Conservation (phyloP, 2,888 invertebrate species). For the Anorthoa munda region DNA sequence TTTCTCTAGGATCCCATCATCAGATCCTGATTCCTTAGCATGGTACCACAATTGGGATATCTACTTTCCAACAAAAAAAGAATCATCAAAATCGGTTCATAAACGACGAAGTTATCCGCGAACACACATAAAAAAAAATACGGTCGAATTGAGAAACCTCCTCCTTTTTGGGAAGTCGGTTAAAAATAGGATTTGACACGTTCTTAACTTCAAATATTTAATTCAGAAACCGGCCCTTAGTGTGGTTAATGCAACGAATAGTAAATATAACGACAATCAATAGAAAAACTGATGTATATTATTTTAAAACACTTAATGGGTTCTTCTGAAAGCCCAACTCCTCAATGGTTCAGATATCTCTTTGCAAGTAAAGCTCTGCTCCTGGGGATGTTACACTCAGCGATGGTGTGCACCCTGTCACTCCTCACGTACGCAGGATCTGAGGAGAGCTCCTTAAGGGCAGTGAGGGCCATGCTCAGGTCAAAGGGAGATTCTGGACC, state of each 20-base stretch:
- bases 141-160: too few relatives aligned
- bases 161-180: too few relatives aligned
- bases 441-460: constrained; percentile 70
- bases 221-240: too few relatives aligned
- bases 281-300: background rate
- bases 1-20: too few relatives aligned
- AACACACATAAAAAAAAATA: too few relatives aligned
- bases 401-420: constrained; percentile 81
- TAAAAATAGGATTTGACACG: too few relatives aligned
- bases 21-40: too few relatives aligned
- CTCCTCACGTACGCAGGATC: constrained; percentile 84
- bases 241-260: background rate
- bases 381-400: constrained; percentile 81
- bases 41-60: too few relatives aligned
- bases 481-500: constrained; percentile 75
- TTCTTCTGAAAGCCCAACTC: background rate
- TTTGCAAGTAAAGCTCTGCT: constrained; percentile 80
- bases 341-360: constrained; percentile 74
- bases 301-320: background rate
- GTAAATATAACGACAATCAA: constrained; percentile 7
- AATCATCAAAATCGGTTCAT: too few relatives aligned
- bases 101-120: too few relatives aligned
- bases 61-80: too few relatives aligned
- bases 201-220: too few relatives aligned
- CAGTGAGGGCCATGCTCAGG: constrained; percentile 63